These are phyloP conservation scores for Pseudomyrmex sp. DNA, from an alignment of 1,140 invertebrate species.

Conservation along the genomic window DNA sequence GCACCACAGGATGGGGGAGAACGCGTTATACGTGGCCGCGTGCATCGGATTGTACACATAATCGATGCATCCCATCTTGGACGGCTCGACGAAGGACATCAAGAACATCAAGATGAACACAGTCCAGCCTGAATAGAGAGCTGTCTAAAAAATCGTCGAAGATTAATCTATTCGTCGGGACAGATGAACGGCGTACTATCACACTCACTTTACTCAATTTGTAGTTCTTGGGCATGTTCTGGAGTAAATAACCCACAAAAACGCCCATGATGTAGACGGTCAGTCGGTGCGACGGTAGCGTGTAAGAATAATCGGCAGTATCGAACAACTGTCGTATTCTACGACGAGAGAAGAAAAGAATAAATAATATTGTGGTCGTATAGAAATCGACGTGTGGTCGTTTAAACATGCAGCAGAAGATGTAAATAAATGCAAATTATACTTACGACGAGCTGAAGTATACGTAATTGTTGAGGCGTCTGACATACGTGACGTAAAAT, in stretches of 20 bases:
- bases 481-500: slow-evolving; percentile 88
- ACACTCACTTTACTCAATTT: slow-evolving; percentile 82
- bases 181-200: not conserved
- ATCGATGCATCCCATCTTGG: slow-evolving; percentile 88
- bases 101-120: slow-evolving; percentile 84
- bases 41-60: slow-evolving; percentile 89
- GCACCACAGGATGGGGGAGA: slow-evolving; percentile 90
- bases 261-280: slow-evolving; percentile 90
- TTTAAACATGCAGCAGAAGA: no score
- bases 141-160: slow-evolving; percentile 80
- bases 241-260: slow-evolving; percentile 87
- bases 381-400: no score
- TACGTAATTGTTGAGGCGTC: slow-evolving; percentile 89
- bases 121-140: slow-evolving; percentile 87
- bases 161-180: not conserved
- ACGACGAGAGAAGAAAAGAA: slow-evolving; percentile 48
- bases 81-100: slow-evolving; percentile 87
- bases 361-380: not conserved
- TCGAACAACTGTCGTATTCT: slow-evolving; percentile 89
- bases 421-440: not conserved
- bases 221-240: slow-evolving; percentile 82
- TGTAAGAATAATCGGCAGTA: slow-evolving; percentile 89
- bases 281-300: slow-evolving; percentile 88
- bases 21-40: slow-evolving; percentile 89
- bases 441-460: slow-evolving; percentile 92